These are phyloP conservation scores for Pollenia amentaria DNA, from an alignment of 2,888 invertebrate genomes.

Conservation along the genomic window DNA sequence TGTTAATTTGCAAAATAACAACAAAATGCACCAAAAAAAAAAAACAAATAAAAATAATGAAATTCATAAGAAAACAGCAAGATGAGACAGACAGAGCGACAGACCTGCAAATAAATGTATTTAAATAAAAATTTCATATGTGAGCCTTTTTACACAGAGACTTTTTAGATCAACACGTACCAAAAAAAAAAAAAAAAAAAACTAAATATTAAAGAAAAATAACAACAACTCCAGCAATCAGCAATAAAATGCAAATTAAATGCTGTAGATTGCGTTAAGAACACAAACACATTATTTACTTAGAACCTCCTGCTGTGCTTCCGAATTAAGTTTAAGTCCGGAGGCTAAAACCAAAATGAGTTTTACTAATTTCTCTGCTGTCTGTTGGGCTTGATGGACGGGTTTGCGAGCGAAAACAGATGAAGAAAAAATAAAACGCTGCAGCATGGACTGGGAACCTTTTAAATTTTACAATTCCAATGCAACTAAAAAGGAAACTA, in stretches of 20 bases:
- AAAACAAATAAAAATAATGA: conserved; percentile 8
- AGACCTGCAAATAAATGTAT: conserved; percentile 58
- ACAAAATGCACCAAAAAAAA: conserved; percentile 16
- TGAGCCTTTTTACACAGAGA: conserved; percentile 38
- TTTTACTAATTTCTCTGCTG: conserved; percentile 84
- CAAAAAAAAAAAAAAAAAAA: conserved; percentile 39
- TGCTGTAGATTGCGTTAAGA: conserved; percentile 80
- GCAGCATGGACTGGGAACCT: conserved; percentile 28
- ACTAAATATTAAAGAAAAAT: neutral
- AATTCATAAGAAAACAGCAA: conserved; percentile 53
- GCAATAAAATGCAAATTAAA: conserved; percentile 84
- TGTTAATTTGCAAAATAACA: conserved; percentile 63
- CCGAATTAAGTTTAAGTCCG: conserved; percentile 90
- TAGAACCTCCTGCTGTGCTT: conserved; percentile 89
- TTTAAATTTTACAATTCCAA: conserved; percentile 41
- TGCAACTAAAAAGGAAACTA: neutral
- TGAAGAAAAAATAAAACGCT: conserved; percentile 4
- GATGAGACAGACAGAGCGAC: neutral
- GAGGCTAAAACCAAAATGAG: conserved; percentile 87
- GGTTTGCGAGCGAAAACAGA: conserved; percentile 62
- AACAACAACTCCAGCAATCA: conserved; percentile 58
- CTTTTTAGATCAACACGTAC: conserved; percentile 70
- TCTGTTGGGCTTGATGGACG: conserved; percentile 78
- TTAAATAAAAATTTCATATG: conserved; percentile 51
- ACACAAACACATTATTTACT: conserved; percentile 83